Base-by-base conservation (phyloP, 2,888 invertebrate species). In the Taenaris catops region DNA sequence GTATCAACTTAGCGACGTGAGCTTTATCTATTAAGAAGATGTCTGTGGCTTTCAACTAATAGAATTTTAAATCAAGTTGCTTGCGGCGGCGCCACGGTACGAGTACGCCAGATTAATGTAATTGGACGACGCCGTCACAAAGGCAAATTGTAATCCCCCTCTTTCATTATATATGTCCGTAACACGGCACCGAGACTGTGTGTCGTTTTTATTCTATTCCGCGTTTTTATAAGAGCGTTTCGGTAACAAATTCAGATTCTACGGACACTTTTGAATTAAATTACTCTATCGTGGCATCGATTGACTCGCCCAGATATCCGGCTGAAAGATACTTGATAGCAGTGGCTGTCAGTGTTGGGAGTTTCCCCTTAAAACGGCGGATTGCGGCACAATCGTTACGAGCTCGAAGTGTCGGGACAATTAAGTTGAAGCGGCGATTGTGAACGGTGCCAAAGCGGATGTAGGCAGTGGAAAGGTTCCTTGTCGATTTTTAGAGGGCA, bases 351-450 rank as follows among this genome's bases (percentile, higher is more conserved):
- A 61, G 55, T 58, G 57, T 59, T 60, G 64, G 57, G 63, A 65
- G 59, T 58, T 59, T 52, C 74, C 72, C 65, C 78, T 80, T 76
- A 79, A 75, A 81, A 79, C 80, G 75, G 65, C 70, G 75, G 81
- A 80, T 79, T 83, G 83, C 78, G 63, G 75, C 75, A 67, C 71
- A 73, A 72, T 86, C 83, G 83, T 84, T 86, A 86, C 78, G 78
- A 69, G 74, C 68, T 55, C 76, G 66, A 73, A 84, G 86, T 84
- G 84, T 80, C 81, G 79, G 73, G 70, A 86, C 83, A 86, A 86
- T 86, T 86, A 86, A 84, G 83, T 79, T 81, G 81, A 81, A 84
- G 84, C 84, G 80, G 74, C 62, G 83, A 84, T 83, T 81, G 84
- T 78, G 78, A 78, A 63, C 84, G 70, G 70, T 86, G 86, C 86